Percentiles rank a stretch among this genome's conserved stretches.
Evolutionary conservation across 2,888 invertebrate species (phyloP).

Genomic region (Dinocampus coccinellae): DNA sequence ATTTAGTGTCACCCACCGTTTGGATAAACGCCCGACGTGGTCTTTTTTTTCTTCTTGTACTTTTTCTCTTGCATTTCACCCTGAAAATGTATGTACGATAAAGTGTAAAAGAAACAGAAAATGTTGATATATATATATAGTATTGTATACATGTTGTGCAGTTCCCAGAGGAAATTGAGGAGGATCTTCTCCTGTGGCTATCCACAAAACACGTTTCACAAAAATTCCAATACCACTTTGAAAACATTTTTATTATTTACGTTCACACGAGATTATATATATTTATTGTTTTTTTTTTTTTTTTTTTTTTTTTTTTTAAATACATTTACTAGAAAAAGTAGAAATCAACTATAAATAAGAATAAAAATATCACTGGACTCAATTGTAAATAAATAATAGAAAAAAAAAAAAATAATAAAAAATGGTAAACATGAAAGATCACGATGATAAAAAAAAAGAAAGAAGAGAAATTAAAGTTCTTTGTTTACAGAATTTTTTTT

Average conservation of each 20-base stretch:
- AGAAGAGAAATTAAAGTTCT: too few relatives aligned
- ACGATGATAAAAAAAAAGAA: too few relatives aligned
- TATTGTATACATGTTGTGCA: background rate
- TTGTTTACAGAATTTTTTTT: too few relatives aligned
- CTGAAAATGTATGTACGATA: background rate
- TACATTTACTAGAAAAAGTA: too few relatives aligned
- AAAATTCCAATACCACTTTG: constrained; percentile 12
- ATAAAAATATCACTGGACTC: too few relatives aligned
- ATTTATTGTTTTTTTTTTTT: too few relatives aligned
- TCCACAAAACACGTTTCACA: constrained; percentile 19
- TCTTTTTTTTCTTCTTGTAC: constrained; percentile 1
- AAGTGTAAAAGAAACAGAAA: background rate
- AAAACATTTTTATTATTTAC: constrained; percentile 13
- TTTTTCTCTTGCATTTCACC: constrained; percentile 17
- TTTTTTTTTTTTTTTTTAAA: too few relatives aligned
- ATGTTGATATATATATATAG: background rate
- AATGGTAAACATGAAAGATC: too few relatives aligned
- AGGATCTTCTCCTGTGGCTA: background rate
- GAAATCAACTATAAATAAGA: too few relatives aligned
- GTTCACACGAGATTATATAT: too few relatives aligned
- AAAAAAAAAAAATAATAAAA: too few relatives aligned
- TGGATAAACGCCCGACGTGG: constrained; percentile 31
- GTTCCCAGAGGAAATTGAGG: constrained; percentile 34
- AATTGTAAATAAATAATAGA: too few relatives aligned
- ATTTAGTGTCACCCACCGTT: constrained; percentile 33